Evolutionary conservation across 2,797 vertebrate species (phyloP).

Genomic region (Enteromius mattozi): DNA sequence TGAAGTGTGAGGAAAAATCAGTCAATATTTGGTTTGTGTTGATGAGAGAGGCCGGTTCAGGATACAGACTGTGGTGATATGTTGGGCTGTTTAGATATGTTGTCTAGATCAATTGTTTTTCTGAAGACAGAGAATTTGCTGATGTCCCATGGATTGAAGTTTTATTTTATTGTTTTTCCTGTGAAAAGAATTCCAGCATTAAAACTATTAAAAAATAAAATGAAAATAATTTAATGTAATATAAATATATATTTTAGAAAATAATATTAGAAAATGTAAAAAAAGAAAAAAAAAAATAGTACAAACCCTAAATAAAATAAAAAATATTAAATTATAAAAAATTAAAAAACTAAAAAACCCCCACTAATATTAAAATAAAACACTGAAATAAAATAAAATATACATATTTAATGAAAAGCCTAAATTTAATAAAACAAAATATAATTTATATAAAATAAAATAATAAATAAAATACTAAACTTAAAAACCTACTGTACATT

Average conservation of each 20-base stretch:
- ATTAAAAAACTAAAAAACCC: no score
- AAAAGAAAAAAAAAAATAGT: not conserved
- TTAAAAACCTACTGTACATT: not conserved
- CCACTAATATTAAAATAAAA: no score
- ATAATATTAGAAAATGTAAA: not conserved
- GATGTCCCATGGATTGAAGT: not conserved
- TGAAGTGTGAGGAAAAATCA: constrained; percentile 23
- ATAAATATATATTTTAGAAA: not conserved
- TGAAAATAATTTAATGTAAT: not conserved
- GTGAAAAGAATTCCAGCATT: not conserved
- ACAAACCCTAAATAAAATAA: not conserved
- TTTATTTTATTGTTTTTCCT: not conserved
- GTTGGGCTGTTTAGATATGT: not conserved
- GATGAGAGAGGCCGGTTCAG: not conserved
- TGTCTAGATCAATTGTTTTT: not conserved
- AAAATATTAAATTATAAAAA: not conserved
- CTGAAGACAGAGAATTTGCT: not conserved
- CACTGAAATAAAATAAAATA: not conserved
- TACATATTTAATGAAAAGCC: not conserved
- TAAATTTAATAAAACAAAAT: not conserved
- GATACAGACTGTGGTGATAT: not conserved
- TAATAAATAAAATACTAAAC: not conserved
- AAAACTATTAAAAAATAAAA: not conserved
- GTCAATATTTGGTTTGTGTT: constrained; percentile 61
- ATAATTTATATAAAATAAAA: no score